A percentile compares a stretch with the other conserved stretches of the same genome.
These are phyloP conservation scores for Parapsyche elsis DNA, from an alignment of 1,140 invertebrate species.

Conservation along the genomic window DNA sequence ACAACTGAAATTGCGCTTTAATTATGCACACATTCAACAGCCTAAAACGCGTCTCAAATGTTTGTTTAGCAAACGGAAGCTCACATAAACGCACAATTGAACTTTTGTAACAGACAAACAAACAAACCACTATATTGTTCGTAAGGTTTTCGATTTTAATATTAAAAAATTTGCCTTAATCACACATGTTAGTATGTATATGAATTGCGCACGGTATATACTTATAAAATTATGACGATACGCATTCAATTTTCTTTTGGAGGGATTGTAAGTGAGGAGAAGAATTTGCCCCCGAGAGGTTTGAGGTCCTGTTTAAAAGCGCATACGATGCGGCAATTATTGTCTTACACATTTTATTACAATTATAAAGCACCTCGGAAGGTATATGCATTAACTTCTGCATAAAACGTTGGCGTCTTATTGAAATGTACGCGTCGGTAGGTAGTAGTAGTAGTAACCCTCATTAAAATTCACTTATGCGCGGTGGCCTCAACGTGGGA, in stretches of 20 bases:
- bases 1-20: slow-evolving; percentile 10
- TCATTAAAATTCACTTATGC: slow-evolving; percentile 55
- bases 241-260: too few species aligned
- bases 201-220: too few species aligned
- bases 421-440: not conserved
- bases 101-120: too few species aligned
- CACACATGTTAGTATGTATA: too few species aligned
- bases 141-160: too few species aligned
- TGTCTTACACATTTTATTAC: not conserved
- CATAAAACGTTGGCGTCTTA: not conserved
- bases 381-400: not conserved
- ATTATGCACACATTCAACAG: slow-evolving; percentile 1
- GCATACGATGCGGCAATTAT: slow-evolving; percentile 1
- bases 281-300: not conserved
- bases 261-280: too few species aligned
- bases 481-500: slow-evolving; percentile 47
- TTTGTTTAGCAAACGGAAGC: too few species aligned
- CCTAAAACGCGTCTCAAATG: too few species aligned
- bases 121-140: not conserved
- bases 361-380: not conserved
- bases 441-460: not conserved
- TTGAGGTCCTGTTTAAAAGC: too few species aligned
- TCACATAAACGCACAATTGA: too few species aligned
- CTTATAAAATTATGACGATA: too few species aligned
- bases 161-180: too few species aligned